Evolutionary conservation across 2,797 vertebrate species (phyloP).

Genomic region (Corythornis leucogaster): DNA sequence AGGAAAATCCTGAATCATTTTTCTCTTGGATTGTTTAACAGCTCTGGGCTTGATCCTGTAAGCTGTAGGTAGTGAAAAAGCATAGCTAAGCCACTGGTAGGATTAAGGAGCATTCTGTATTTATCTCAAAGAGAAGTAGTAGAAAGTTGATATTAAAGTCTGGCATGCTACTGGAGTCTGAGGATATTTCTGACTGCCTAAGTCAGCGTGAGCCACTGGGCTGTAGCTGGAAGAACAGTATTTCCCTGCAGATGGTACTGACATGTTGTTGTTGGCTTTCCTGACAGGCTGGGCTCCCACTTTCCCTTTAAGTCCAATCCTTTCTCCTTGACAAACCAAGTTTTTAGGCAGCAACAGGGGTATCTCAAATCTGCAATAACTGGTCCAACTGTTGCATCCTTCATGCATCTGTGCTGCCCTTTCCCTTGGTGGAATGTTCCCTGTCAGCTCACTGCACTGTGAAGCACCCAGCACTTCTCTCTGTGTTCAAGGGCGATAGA

Average conservation of each 20-base stretch:
- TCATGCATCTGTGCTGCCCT: not conserved
- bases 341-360: not conserved
- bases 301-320: not conserved
- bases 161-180: not conserved
- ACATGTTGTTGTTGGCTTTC: accelerated
- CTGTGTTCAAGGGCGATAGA: not conserved
- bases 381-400: not conserved
- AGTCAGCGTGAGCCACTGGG: accelerated
- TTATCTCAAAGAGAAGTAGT: slow-evolving; percentile 23
- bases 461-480: not conserved
- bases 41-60: slow-evolving; percentile 32
- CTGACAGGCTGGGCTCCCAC: not conserved
- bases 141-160: not conserved
- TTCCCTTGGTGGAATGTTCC: not conserved
- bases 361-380: not conserved
- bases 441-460: accelerated
- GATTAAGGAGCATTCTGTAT: slow-evolving; percentile 25
- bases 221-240: not conserved
- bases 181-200: not conserved
- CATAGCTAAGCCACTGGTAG: slow-evolving; percentile 17
- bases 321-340: not conserved
- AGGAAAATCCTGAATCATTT: slow-evolving; percentile 3
- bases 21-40: slow-evolving; percentile 31
- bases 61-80: not conserved
- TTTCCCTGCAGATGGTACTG: accelerated